Base-by-base conservation (phyloP, 1,140 invertebrate species). In the Copidosoma floridanum region DNA sequence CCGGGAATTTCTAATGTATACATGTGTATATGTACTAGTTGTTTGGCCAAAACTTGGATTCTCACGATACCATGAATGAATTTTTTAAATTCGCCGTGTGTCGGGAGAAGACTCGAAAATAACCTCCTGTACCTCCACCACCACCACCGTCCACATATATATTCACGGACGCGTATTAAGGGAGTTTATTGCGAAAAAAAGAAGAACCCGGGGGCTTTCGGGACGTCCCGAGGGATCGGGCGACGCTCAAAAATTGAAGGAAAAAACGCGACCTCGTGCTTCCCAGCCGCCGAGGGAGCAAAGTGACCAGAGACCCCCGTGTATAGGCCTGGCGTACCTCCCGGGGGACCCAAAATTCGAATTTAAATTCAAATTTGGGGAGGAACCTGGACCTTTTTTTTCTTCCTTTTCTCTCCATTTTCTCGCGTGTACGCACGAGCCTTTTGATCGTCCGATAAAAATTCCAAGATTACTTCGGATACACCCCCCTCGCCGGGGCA, bases 301-400 rank as follows among this genome's bases (percentile, higher is more conserved):
- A 70, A 74, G 76, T 78, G 77, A 79, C 75, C 76, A 77, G n/a
- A n/a, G n/a, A n/a, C 35, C 50, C 57, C 52, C 18, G 29, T n/a
- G n/a, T n/a, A n/a, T n/a, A n/a, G n/a, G n/a, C n/a, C n/a, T n/a
- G n/a, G n/a, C n/a, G n/a, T n/a, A n/a, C n/a, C 20, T 71, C 71
- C 68, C 70, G 3, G n/a, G 69, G 56, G 73, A 68, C 63, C 18
- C 18, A 29, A 58, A 71, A 70, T 70, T 72, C 67, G 65, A 74
- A 79, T 79, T 78, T 79, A 76, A 71, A 80, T 78, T 79, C 68
- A 71, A 75, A 80, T 70, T 73, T 68, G 53, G 26, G 18, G 44
- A 16, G 14, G 23, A 4, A 27, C 6, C 7, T 21, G 12, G 2
- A 10, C 41, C 4, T 43, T 21, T 43, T 21, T 26, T 18, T 41